Conservation (phyloP, 2,888 invertebrate genomes). For the Loripinus fragilis region DNA sequence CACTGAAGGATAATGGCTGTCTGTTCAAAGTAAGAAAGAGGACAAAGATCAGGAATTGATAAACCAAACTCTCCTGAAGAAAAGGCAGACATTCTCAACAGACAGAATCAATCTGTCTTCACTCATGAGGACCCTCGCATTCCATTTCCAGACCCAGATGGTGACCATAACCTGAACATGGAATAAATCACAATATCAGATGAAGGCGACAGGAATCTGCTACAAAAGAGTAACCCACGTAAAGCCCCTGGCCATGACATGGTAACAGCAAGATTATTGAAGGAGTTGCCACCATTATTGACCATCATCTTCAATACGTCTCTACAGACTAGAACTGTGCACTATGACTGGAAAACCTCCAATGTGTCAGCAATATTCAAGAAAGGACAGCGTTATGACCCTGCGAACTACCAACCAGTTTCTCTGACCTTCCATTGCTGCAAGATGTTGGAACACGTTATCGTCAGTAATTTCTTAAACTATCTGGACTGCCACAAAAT, state of each 20-base stretch:
- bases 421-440: not conserved
- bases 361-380: not conserved
- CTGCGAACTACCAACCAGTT: not conserved
- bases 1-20: too few species aligned
- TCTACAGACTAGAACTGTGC: not conserved
- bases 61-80: too few species aligned
- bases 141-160: too few species aligned
- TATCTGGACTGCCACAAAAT: not conserved
- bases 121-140: too few species aligned
- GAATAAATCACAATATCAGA: not conserved
- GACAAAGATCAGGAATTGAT: too few species aligned
- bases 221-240: not conserved
- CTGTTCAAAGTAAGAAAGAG: too few species aligned
- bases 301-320: not conserved
- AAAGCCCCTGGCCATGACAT: not conserved
- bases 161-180: not conserved
- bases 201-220: not conserved
- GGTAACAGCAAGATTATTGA: not conserved
- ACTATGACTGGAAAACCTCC: not conserved
- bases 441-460: not conserved
- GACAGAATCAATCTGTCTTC: too few species aligned
- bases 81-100: too few species aligned
- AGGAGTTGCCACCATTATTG: not conserved
- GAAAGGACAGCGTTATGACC: not conserved
- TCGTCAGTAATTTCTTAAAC: not conserved